These are phyloP conservation scores for Melitaea cinxia DNA, from an alignment of 1,140 invertebrate species.

Conservation along the genomic window DNA sequence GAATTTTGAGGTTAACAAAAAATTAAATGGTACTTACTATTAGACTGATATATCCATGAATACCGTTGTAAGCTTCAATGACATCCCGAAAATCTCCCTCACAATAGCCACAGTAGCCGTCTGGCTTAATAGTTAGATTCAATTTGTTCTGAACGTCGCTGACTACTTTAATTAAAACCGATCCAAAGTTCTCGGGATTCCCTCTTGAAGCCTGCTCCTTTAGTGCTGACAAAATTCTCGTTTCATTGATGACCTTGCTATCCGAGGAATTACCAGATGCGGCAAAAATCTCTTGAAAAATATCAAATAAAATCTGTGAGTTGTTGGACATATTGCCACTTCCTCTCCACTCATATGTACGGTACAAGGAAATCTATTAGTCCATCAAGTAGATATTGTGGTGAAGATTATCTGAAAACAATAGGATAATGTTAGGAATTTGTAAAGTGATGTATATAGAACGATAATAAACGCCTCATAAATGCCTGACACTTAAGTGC, in stretches of 20 bases:
- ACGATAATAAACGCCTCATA: too few species aligned
- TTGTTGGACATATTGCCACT: constrained; percentile 63
- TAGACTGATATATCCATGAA: constrained; percentile 74
- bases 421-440: constrained; percentile 14
- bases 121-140: constrained; percentile 58
- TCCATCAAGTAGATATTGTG: constrained; percentile 18
- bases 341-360: neutral
- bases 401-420: constrained; percentile 21
- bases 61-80: constrained; percentile 63
- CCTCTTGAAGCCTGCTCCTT: constrained; percentile 57
- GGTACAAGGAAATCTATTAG: constrained; percentile 3
- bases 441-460: neutral
- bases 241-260: constrained; percentile 56
- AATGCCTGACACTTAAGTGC: too few species aligned
- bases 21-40: constrained; percentile 53
- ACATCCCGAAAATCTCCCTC: constrained; percentile 68
- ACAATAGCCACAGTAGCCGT: constrained; percentile 61
- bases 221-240: constrained; percentile 60
- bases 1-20: too few species aligned
- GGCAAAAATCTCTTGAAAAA: constrained; percentile 70
- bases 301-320: constrained; percentile 64
- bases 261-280: constrained; percentile 66
- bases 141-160: constrained; percentile 59
- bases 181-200: constrained; percentile 55
- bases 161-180: constrained; percentile 61